A percentile compares a stretch with the other conserved stretches of the same genome.
Evolutionary conservation across 2,113 vertebrate genomes (phyloP).

Genomic region (Pachycephala philippinensis): DNA sequence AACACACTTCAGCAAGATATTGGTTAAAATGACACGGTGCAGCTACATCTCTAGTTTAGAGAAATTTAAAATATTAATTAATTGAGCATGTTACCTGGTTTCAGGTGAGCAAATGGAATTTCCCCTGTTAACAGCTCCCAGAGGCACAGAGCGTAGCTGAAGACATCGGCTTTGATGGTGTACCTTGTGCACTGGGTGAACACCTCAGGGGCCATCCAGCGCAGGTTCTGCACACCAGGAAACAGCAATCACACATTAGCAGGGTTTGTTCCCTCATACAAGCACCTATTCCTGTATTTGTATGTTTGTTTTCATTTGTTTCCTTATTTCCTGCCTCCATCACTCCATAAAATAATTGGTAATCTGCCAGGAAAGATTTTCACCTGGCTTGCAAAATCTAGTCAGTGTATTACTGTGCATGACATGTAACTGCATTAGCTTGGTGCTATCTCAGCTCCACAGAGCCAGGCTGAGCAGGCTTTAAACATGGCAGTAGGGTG

Average conservation of each 20-base stretch:
- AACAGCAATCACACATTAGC: neutral
- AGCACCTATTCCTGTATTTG: neutral
- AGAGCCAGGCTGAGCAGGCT: neutral
- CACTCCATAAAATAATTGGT: neutral
- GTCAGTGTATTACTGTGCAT: neutral
- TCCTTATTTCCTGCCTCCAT: neutral
- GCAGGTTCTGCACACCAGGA: constrained; percentile 78
- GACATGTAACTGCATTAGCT: accelerated
- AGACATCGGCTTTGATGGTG: constrained; percentile 92
- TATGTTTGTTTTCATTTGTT: neutral
- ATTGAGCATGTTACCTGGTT: constrained; percentile 80
- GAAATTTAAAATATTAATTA: neutral
- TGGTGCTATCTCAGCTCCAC: neutral
- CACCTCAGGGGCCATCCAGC: constrained; percentile 96
- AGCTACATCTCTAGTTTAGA: neutral
- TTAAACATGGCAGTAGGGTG: accelerated
- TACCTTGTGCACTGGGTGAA: constrained; percentile 94
- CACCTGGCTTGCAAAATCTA: neutral
- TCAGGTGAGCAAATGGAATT: constrained; percentile 92
- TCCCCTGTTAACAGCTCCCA: constrained; percentile 93
- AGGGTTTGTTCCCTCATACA: neutral
- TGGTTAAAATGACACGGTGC: neutral
- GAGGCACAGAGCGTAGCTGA: constrained; percentile 93
- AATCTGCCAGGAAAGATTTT: neutral
- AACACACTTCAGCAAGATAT: neutral